phyloP scores from a whole-genome alignment of 2,113 vertebrate species.

The Daubentonia madagascariensis region DNA sequence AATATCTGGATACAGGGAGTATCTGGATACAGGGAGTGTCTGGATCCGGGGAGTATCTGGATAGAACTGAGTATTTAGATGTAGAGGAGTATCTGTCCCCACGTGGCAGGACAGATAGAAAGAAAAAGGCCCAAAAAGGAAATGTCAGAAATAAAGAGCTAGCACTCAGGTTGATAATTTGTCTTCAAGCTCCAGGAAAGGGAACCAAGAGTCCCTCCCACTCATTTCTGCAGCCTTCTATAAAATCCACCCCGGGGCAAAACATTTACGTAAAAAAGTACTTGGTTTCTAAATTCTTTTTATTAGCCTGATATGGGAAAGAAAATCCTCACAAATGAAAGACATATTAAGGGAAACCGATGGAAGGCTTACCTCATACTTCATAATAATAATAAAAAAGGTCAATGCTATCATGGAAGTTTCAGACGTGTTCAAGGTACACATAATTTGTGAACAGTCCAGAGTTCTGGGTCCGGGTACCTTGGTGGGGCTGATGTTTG shows the following conservation, averaged over 20 bases:
- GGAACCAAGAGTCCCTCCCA: accelerated
- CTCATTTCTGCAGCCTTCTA: neutral
- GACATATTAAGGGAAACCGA: neutral
- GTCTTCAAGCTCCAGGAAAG: neutral
- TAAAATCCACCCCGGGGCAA: accelerated
- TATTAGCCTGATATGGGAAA: neutral
- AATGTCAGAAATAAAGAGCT: accelerated
- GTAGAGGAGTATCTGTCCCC: neutral
- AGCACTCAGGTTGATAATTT: accelerated
- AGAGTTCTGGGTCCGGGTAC: accelerated
- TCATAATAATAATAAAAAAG: neutral
- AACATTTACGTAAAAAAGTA: neutral
- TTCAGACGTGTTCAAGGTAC: accelerated
- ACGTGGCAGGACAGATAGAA: accelerated
- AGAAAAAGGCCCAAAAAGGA: too few species aligned
- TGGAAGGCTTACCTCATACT: neutral
- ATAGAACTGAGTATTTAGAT: accelerated
- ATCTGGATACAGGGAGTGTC: neutral
- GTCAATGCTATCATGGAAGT: accelerated
- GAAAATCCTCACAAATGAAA: neutral
- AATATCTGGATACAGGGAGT: neutral
- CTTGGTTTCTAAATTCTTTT: neutral
- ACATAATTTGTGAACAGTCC: accelerated
- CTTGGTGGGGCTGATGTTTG: accelerated
- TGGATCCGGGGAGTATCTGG: too few species aligned